Evolutionary conservation across 2,797 vertebrate genomes (phyloP).

Genomic region (Alosa sapidissima): DNA sequence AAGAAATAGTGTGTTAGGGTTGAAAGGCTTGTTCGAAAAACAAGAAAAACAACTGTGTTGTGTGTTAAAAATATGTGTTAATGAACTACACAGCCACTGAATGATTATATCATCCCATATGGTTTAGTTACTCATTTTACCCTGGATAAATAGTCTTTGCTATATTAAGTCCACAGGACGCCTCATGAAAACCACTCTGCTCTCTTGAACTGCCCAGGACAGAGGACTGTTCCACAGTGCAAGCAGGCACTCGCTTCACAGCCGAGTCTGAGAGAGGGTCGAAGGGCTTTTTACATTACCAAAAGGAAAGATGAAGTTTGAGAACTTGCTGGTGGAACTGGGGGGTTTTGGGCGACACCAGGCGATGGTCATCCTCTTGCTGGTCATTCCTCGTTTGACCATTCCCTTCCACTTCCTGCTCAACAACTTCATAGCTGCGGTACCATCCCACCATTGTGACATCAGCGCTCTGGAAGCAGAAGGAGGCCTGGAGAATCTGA

Average conservation of each 20-base stretch:
- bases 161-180: not conserved
- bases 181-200: not conserved
- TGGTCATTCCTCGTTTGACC: conserved; percentile 74
- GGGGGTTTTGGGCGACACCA: conserved; percentile 83
- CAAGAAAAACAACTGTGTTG: too few relatives aligned
- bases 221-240: not conserved
- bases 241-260: not conserved
- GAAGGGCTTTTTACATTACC: not conserved
- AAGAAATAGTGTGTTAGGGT: too few relatives aligned
- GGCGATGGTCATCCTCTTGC: conserved; percentile 61
- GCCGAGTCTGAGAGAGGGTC: not conserved
- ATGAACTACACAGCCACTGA: not conserved
- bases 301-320: conserved; percentile 76
- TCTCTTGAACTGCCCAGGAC: not conserved
- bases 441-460: conserved; percentile 51
- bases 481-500: not conserved
- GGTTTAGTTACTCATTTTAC: not conserved
- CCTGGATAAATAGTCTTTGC: not conserved
- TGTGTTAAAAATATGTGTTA: not conserved
- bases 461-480: not conserved
- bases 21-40: too few relatives aligned
- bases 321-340: conserved; percentile 77
- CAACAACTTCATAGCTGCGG: conserved; percentile 77
- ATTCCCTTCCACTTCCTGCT: conserved; percentile 84
- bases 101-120: not conserved